phyloP scores from a whole-genome alignment of 2,113 vertebrate genomes.

The Nettapus auritus region DNA sequence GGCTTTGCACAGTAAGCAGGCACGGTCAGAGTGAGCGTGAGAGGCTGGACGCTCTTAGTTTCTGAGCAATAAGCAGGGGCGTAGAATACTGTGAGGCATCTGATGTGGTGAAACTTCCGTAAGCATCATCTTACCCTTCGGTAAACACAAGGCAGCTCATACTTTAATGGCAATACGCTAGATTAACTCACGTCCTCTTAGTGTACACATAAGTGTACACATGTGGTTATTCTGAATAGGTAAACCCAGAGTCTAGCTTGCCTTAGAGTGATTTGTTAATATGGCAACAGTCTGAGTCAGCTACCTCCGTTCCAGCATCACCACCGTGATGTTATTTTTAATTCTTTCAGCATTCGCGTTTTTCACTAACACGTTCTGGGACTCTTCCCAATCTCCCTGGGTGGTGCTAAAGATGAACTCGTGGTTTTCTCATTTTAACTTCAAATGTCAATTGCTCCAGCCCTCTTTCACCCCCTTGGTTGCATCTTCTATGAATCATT shows the following conservation, averaged over 20 bases:
- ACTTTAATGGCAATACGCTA: background rate
- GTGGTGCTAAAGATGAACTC: background rate
- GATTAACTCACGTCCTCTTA: background rate
- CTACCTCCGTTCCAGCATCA: background rate
- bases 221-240: background rate
- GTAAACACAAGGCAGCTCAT: background rate
- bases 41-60: fast-evolving
- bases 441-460: background rate
- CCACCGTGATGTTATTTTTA: background rate
- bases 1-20: background rate
- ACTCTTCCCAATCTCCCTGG: background rate
- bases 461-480: background rate
- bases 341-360: background rate
- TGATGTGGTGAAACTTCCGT: background rate
- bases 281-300: background rate
- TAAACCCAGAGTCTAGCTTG: background rate
- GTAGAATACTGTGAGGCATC: background rate
- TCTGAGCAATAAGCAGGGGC: background rate
- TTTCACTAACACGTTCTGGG: background rate
- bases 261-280: background rate
- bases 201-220: background rate
- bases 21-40: background rate
- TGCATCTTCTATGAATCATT: background rate
- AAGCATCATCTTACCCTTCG: background rate
- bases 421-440: background rate